Conservation (phyloP, 2,888 invertebrate species). For the Aspidapion aeneum region DNA sequence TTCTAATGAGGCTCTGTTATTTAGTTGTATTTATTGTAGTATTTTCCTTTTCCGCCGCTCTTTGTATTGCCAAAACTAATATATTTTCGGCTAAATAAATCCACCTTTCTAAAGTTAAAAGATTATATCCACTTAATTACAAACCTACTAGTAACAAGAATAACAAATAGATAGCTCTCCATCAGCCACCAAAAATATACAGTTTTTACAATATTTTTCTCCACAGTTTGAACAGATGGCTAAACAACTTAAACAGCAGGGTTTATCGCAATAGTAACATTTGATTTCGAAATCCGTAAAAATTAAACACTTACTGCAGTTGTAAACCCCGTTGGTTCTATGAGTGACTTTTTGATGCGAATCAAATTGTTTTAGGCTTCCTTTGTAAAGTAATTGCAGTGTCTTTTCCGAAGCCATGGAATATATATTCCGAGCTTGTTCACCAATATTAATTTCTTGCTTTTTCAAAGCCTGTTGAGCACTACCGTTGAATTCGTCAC, state of each 20-base stretch:
- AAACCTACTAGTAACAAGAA: conserved; percentile 23
- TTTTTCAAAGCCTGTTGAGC: conserved; percentile 24
- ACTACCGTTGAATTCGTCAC: conserved; percentile 8
- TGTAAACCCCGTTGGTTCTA: neutral
- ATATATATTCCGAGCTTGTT: conserved; percentile 21
- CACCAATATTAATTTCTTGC: conserved; percentile 13
- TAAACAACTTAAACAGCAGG: conserved; percentile 20
- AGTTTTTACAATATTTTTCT: conserved; percentile 26
- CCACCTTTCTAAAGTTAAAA: too few species aligned
- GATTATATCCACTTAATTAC: too few species aligned
- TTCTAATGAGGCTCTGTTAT: too few species aligned
- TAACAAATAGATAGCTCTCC: conserved; percentile 21
- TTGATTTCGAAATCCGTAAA: conserved; percentile 16
- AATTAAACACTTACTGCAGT: conserved; percentile 20
- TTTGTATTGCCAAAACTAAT: too few species aligned
- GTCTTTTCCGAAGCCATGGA: conserved; percentile 25
- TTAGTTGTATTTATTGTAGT: too few species aligned
- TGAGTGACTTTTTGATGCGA: conserved; percentile 6
- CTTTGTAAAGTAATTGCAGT: conserved; percentile 25
- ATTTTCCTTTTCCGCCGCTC: too few species aligned
- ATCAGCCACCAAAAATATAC: conserved; percentile 24
- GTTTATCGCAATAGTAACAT: conserved; percentile 27
- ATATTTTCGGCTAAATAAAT: too few species aligned
- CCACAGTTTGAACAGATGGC: conserved; percentile 22
- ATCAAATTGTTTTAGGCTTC: conserved; percentile 22